Conservation (phyloP, 2,888 invertebrate species). For the Pharmacophagus antenor region DNA sequence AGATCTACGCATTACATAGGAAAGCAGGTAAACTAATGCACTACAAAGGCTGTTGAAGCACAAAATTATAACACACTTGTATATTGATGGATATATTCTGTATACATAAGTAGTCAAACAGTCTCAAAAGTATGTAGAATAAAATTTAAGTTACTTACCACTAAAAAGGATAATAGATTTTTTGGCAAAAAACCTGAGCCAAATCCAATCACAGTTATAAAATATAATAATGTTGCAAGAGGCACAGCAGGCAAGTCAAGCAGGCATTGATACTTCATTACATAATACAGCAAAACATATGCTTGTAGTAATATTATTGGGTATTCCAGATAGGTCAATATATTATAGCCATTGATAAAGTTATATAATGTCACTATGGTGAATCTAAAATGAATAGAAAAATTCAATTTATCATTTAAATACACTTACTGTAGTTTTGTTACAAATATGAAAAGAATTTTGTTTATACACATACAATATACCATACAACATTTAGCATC, state of each 20-base stretch:
- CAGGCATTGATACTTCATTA: constrained; percentile 84
- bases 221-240: constrained; percentile 53
- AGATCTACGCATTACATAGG: too few species aligned
- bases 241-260: constrained; percentile 65
- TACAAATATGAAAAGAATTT: too few species aligned
- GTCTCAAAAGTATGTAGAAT: too few species aligned
- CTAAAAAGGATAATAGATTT: constrained; percentile 79
- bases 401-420: neutral
- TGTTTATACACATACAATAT: too few species aligned
- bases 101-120: too few species aligned
- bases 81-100: too few species aligned
- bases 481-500: too few species aligned
- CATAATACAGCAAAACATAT: constrained; percentile 85
- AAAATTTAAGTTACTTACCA: constrained; percentile 76
- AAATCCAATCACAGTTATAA: constrained; percentile 49
- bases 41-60: too few species aligned
- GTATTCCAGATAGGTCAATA: constrained; percentile 91
- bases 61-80: too few species aligned
- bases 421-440: neutral
- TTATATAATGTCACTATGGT: constrained; percentile 91
- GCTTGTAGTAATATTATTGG: constrained; percentile 89
- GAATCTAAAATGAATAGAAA: constrained; percentile 81
- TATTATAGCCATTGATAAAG: constrained; percentile 85
- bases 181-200: constrained; percentile 62
- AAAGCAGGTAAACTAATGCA: too few species aligned